Evolutionary conservation across 2,113 vertebrate genomes (phyloP), one percentile per base, ranked within the genome.

Genomic region (Aptenodytes forsteri): DNA sequence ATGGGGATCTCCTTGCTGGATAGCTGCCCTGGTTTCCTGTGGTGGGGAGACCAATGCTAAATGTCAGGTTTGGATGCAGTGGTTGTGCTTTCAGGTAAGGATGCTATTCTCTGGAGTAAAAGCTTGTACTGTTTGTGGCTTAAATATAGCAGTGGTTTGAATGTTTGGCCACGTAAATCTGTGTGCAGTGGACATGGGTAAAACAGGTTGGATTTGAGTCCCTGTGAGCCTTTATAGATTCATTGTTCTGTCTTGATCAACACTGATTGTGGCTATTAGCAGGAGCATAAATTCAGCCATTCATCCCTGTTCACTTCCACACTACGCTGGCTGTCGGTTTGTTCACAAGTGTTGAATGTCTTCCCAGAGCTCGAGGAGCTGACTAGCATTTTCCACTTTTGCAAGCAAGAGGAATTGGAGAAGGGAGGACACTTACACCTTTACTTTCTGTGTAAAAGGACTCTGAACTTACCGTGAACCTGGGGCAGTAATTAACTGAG

Each of bases 61-160:
- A 9, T 2, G 23, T 8, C 32, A 9, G 38, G 18, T 56, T 38
- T 16, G 64, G 89, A 70, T 13, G 94, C 76, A 3, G 76, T 4
- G 42, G 32, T 47, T 11, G 64, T 7, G 46, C 32, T 27, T 65
- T 18, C 94, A 91, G 94, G 96, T 96, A 93, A 87, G 96, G 10
- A 12, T 1, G 2, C 11, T 18, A 1, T 14, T 11, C 11, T 34
- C 22, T 6, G 8, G 38, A 10, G 66, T 8, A 4, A 32, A 42
- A 54, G 4, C 47, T 54, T 1, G n/a, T 6, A 2, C 32, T n/a
- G 5, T 16, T 52, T 9, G 3, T 4, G 44, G 56, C 84, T 71
- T 26, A 11, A 29, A 11, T 2, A 8, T 0, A 7, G 65, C 21
- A 5, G 70, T 1, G 19, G 6, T 6, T 30, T 18, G 30, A 13